Conservation (phyloP, 2,888 invertebrate species). For the Tetragonisca angustula region DNA sequence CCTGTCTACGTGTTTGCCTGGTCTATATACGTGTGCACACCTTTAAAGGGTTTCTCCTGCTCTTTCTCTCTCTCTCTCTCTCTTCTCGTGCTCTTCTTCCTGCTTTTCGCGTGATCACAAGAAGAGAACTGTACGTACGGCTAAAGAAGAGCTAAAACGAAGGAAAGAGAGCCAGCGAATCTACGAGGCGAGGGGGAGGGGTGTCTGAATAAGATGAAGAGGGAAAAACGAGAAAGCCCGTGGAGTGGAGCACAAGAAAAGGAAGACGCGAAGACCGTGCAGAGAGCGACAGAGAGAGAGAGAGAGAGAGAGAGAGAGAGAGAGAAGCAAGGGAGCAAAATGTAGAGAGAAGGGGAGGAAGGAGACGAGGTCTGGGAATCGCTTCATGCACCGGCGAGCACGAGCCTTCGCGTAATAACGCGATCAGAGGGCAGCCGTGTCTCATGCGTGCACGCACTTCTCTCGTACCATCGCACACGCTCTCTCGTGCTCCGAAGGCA, state of each 20-base stretch:
- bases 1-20: conserved; percentile 25
- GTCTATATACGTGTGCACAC: conserved; percentile 43
- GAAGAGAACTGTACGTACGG: conserved; percentile 21
- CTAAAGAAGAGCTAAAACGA: conserved; percentile 31
- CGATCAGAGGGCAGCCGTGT: conserved; percentile 73
- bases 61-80: conserved; percentile 9
- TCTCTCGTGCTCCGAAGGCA: conserved; percentile 22
- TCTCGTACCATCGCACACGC: conserved; percentile 50
- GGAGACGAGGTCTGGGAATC: conserved; percentile 71
- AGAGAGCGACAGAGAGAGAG: conserved; percentile 21
- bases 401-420: conserved; percentile 78
- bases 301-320: conserved; percentile 3
- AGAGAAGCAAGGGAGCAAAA: conserved; percentile 33
- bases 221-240: conserved; percentile 43
- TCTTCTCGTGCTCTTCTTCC: conserved; percentile 54
- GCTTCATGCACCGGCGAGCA: conserved; percentile 80
- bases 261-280: conserved; percentile 30
- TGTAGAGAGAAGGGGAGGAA: conserved; percentile 9
- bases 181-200: conserved; percentile 16
- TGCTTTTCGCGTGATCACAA: conserved; percentile 58
- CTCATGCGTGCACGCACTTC: conserved; percentile 66
- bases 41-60: conserved; percentile 36
- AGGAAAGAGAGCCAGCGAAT: conserved; percentile 36
- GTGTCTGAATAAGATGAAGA: neutral
- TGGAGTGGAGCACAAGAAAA: conserved; percentile 36